Base-by-base conservation (phyloP, 2,113 vertebrate species). In the Sinocyclocheilus rhinocerous region DNA sequence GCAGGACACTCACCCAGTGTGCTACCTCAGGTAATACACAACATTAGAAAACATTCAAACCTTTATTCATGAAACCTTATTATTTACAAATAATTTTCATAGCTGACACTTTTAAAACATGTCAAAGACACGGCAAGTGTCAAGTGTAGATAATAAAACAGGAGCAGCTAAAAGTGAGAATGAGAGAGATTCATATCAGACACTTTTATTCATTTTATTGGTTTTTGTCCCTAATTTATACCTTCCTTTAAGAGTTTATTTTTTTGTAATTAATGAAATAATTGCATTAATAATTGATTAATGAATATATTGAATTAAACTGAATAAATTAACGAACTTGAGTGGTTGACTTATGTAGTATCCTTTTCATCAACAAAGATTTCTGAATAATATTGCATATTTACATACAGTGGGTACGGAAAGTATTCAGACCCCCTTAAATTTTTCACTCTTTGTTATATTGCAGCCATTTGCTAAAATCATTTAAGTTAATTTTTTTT, bases 1-100 rank as follows among this genome's bases (percentile, higher is more conserved):
- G 96, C 97, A 84, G 97, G 97, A 94, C 98, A 97, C 94, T 96
- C 96, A 93, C 95, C 96, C 90, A 95, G 96, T 86, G 94, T 97
- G 95, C 97, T 99, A 97, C 98, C 98, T 98, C 98, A 99, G 98
- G 98, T 99, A 95, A 88, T 15, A 59, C 81, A 77, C 59, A 84
- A 42, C n/a, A 45, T 36, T 26, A 18, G 4, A 16, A 63, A 65
- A 45, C 57, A 29, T 22, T 61, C 20, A 61, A n/a, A 22, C 57
- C 20, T 61, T 8, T n/a, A 18, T 76, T 52, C 13, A 55, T 9
- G 9, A 59, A 15, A n/a, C 6, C 29, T 8, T 61, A 42, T 10
- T n/a, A 24, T 61, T 42, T 42, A 42, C 57, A 79, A 72, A 2
- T 72, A 11, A 22, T 22, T 12, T 42, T 72, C 36, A 10, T 72